Percentiles rank a stretch among this genome's conserved stretches.
phyloP scores from a whole-genome alignment of 2,113 vertebrate genomes.

The Chloroceryle aenea region DNA sequence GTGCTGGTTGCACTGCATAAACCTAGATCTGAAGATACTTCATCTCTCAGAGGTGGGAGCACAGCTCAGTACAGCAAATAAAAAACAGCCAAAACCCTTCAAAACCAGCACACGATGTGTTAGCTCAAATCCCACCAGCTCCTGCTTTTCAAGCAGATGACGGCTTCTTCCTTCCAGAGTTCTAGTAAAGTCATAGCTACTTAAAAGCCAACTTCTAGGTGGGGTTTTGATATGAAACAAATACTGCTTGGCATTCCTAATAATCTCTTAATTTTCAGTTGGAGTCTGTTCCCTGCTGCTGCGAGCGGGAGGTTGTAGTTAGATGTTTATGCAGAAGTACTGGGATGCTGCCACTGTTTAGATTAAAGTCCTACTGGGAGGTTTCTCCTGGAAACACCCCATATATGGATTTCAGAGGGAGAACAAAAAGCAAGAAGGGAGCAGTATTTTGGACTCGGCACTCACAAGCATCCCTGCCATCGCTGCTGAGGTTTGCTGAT shows the following conservation, averaged over 20 bases:
- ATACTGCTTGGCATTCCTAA: background rate
- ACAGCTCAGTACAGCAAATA: background rate
- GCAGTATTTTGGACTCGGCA: background rate
- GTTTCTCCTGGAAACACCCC: conserved; percentile 43
- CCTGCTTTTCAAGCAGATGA: background rate
- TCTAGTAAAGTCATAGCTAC: background rate
- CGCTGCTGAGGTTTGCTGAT: fast-evolving
- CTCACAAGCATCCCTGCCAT: background rate
- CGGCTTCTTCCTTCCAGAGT: background rate
- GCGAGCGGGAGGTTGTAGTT: background rate
- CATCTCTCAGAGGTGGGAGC: background rate
- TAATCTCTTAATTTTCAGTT: background rate
- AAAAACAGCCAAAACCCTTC: background rate
- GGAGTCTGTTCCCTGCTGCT: background rate
- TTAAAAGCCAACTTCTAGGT: background rate
- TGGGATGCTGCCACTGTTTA: conserved; percentile 52
- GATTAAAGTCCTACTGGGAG: background rate
- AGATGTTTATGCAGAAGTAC: background rate
- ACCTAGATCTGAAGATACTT: background rate
- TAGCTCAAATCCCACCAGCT: background rate
- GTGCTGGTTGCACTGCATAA: background rate
- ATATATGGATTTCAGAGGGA: background rate
- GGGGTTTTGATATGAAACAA: background rate
- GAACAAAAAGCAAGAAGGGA: background rate
- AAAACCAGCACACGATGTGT: background rate